These are phyloP conservation scores for Gracilinanus agilis DNA, from an alignment of 2,113 vertebrate genomes.

Conservation along the genomic window DNA sequence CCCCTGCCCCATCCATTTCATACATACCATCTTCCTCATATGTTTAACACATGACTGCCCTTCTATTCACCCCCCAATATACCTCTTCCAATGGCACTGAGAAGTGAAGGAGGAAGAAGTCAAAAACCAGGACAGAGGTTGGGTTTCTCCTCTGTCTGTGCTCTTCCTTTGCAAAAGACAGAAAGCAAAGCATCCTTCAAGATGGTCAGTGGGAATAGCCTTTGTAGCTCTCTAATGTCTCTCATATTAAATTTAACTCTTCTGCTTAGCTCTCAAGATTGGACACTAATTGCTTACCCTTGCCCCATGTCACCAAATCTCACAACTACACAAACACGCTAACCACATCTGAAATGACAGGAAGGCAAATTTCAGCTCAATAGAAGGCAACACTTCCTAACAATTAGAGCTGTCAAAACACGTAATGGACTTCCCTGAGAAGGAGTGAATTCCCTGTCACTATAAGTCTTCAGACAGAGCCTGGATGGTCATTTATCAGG, in stretches of 20 bases:
- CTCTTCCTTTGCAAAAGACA: background rate
- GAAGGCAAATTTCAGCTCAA: background rate
- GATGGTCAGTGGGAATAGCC: background rate
- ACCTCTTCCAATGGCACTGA: background rate
- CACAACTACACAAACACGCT: background rate
- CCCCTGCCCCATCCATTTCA: background rate
- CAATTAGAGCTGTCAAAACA: background rate
- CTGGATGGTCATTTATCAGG: background rate
- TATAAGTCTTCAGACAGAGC: background rate
- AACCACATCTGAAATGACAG: background rate
- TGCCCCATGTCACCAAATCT: background rate
- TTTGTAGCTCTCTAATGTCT: background rate
- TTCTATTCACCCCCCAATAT: background rate
- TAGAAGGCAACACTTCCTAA: background rate
- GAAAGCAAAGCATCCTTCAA: background rate
- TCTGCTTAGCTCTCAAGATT: background rate
- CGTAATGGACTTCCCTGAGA: background rate
- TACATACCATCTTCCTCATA: background rate
- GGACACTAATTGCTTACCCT: background rate
- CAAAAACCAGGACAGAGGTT: background rate
- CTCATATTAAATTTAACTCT: background rate
- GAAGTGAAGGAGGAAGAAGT: background rate
- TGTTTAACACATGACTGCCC: background rate
- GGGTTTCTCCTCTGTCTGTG: background rate
- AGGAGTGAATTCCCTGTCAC: background rate